Conservation (phyloP, 2,113 vertebrate genomes). For the Ondatra zibethicus region DNA sequence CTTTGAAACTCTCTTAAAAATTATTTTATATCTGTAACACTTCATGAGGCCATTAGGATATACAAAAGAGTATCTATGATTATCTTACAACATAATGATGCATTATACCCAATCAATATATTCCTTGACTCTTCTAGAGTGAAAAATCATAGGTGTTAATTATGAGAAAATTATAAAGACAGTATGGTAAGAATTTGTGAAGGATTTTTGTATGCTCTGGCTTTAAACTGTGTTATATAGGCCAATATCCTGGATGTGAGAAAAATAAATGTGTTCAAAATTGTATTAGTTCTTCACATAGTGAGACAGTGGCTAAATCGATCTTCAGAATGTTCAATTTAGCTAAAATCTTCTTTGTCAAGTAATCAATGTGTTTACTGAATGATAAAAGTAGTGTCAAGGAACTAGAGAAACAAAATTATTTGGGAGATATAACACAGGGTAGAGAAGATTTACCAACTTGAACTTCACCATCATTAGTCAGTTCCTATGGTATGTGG, state of each 20-base stretch:
- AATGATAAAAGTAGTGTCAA: conserved; percentile 73
- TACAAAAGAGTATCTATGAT: conserved; percentile 29
- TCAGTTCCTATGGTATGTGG: conserved; percentile 49
- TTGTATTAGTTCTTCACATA: conserved; percentile 67
- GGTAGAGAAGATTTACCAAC: conserved; percentile 39
- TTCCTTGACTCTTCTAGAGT: conserved; percentile 43
- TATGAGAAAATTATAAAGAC: conserved; percentile 57
- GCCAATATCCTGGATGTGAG: not conserved
- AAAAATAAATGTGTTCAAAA: conserved; percentile 71
- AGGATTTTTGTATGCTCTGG: conserved; percentile 19
- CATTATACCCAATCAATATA: conserved; percentile 37
- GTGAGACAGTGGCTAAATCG: conserved; percentile 63
- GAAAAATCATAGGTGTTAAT: conserved; percentile 21
- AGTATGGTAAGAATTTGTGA: conserved; percentile 24
- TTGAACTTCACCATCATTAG: conserved; percentile 70
- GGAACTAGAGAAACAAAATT: conserved; percentile 51
- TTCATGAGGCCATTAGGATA: conserved; percentile 19
- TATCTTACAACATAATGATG: conserved; percentile 42
- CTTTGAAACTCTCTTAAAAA: conserved; percentile 1
- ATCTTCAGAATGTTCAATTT: conserved; percentile 67
- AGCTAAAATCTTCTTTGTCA: conserved; percentile 72
- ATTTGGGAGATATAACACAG: conserved; percentile 44
- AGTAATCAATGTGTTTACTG: conserved; percentile 75
- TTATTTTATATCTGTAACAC: conserved; percentile 6
- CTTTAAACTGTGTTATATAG: conserved; percentile 53